Percentiles rank a stretch among this genome's conserved stretches.
Evolutionary conservation across 2,888 invertebrate species (phyloP).

Genomic region (Acanthosepion esculentum): DNA sequence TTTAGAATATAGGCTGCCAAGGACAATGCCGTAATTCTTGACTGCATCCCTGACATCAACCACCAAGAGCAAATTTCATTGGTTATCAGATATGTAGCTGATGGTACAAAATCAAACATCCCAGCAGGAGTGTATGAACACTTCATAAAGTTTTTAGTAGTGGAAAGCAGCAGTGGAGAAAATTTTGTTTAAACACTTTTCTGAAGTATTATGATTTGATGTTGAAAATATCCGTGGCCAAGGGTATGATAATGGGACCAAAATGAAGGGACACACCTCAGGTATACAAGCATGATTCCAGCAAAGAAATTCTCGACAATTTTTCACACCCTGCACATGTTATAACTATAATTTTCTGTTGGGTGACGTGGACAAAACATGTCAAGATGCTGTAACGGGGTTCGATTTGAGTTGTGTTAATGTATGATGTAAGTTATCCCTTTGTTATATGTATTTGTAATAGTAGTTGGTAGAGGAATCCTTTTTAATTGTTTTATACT

Average conservation of each 20-base stretch:
- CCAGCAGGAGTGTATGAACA: neutral
- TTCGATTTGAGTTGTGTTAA: too few species aligned
- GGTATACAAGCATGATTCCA: too few species aligned
- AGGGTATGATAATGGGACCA: neutral
- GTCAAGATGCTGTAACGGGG: too few species aligned
- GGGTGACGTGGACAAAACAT: too few species aligned
- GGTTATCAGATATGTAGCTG: neutral
- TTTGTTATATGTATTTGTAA: too few species aligned
- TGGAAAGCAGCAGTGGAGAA: neutral
- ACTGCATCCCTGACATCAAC: neutral
- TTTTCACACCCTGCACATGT: too few species aligned
- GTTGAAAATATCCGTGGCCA: neutral
- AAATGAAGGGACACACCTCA: neutral
- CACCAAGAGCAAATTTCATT: neutral
- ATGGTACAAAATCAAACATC: neutral
- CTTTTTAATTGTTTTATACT: too few species aligned
- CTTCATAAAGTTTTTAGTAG: neutral
- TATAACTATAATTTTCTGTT: too few species aligned
- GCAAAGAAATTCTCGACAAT: too few species aligned
- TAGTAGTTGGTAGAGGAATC: too few species aligned
- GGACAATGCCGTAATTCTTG: neutral
- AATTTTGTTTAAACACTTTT: neutral
- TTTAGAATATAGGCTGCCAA: neutral
- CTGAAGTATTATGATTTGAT: neutral
- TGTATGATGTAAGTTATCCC: too few species aligned